Evolutionary conservation across 1,140 invertebrate genomes (phyloP).

Genomic region (Oppia nitens): DNA sequence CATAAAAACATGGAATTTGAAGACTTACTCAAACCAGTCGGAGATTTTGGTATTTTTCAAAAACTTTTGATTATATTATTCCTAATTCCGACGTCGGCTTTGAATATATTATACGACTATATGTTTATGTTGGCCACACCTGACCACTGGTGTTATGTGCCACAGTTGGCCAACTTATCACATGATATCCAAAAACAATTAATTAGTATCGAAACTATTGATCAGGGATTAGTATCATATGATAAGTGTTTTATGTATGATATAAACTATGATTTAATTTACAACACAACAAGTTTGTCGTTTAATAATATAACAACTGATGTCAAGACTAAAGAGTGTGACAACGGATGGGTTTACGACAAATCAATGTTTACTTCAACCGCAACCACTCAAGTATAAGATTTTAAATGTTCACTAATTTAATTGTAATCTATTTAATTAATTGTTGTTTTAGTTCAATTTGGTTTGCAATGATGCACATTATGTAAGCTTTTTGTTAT

Average conservation of each 20-base stretch:
- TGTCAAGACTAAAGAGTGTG: constrained; percentile 28
- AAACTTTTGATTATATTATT: constrained; percentile 23
- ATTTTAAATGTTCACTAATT: too few relatives aligned
- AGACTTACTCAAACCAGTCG: constrained; percentile 36
- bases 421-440: constrained; percentile 7
- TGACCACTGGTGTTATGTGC: constrained; percentile 38
- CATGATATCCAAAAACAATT: constrained; percentile 23
- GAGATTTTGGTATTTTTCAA: constrained; percentile 40
- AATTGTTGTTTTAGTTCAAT: constrained; percentile 13
- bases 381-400: constrained; percentile 29
- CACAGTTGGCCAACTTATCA: constrained; percentile 32
- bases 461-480: constrained; percentile 18
- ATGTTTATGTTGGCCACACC: constrained; percentile 35
- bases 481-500: constrained; percentile 14
- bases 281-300: not conserved
- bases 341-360: constrained; percentile 29
- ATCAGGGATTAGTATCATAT: not conserved
- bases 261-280: constrained; percentile 20
- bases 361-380: constrained; percentile 28
- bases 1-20: constrained; percentile 38
- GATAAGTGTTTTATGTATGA: constrained; percentile 21
- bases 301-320: constrained; percentile 2
- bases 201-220: constrained; percentile 7
- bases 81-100: constrained; percentile 16
- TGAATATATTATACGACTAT: constrained; percentile 27